Evolutionary conservation across 2,888 invertebrate species (phyloP), one percentile per base, ranked within the genome.

Genomic region (Camponotus fellah): DNA sequence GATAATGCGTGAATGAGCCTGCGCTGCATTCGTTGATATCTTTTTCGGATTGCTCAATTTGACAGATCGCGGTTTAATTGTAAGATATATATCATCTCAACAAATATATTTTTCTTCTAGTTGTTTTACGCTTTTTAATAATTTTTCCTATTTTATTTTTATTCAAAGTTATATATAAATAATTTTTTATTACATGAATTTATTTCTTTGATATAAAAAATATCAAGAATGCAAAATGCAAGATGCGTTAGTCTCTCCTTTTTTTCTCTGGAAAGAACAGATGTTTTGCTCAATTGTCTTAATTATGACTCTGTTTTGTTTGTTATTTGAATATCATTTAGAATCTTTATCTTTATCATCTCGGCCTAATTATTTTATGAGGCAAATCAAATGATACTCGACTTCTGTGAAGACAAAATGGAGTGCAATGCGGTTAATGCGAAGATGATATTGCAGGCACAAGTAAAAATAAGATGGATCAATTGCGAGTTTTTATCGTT

Each of bases 371-470:
- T 53, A 69, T 71, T 83, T 84, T 53, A 68, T 62, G 76, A 86
- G 72, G 58, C 34, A 84, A 82, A 87, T 86, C 84, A 53, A 84
- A 46, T 84, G 77, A 86, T 74, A 69, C 43, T 56, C 64, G 68
- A 74, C 74, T 86, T 84, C 86, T 75, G 69, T 76, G 81, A 87
- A 86, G 58, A 32, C 58, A 34, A 58, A 74, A 56, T 58, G 34
- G 34, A 56, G 58, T 60, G 62, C 72, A 79, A 84, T 84, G 53
- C 62, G 62, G 80, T 79, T 79, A 79, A 71, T 46, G 21, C 32
- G 60, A 71, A 34, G 34, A 71, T 60, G 71, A 80, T 62, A 71
- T 69, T 40, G 71, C 21, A 12, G 0, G 37, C 60, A 4, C 9
- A 37, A 60, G 46, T 79, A 80, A 80, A 80, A 71, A 62, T 71